Base-by-base conservation (phyloP, 2,113 vertebrate genomes). In the Hepsetus odoe region DNA sequence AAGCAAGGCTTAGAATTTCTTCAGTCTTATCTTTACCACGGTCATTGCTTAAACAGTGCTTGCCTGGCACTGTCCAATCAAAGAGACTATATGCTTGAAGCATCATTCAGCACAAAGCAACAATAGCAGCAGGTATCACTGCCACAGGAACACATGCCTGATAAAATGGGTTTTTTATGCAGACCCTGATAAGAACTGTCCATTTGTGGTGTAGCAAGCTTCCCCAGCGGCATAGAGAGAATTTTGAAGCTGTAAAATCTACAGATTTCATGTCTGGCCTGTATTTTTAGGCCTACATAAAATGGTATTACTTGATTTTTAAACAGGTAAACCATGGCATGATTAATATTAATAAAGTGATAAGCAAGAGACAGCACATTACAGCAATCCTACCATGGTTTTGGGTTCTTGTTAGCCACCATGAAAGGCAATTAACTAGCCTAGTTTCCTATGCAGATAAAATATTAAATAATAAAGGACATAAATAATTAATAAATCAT, bases 101-200 rank as follows among this genome's bases (percentile, higher is more conserved):
- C 51, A 10, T 67, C 62, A 14, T 5, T 2, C 46, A 28, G 24
- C 33, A 40, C 53, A 28, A 16, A 24, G 42, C 53, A 56, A n/a
- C 62, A 26, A 76, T 40, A 67, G 30, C 74, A 76, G 74, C 74
- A 76, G 74, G 74, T 74, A 62, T 62, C 28, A 42, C 72, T 46
- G 72, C 56, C 7, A 24, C 1, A 24, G n/a, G 51, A 55, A 24
- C 51, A 22, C 1, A 10, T 24, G 51, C 51, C 51, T 55, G 51
- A 24, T 55, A 11, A 22, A 55, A 55, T 10, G 10, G n/a, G 5
- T 4, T 22, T 55, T 55, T 55, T 55, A 55, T 55, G 22, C n/a
- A 55, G 51, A 55, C 1, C 11, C 8, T 55, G 51, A 55, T 55
- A 55, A 55, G n/a, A 55, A 55, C 51, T 55, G 51, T 55, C 22